Percentiles rank a stretch among this genome's conserved stretches.
These are phyloP conservation scores for Eutrigla gurnardus DNA, from an alignment of 2,797 vertebrate genomes.

Conservation along the genomic window DNA sequence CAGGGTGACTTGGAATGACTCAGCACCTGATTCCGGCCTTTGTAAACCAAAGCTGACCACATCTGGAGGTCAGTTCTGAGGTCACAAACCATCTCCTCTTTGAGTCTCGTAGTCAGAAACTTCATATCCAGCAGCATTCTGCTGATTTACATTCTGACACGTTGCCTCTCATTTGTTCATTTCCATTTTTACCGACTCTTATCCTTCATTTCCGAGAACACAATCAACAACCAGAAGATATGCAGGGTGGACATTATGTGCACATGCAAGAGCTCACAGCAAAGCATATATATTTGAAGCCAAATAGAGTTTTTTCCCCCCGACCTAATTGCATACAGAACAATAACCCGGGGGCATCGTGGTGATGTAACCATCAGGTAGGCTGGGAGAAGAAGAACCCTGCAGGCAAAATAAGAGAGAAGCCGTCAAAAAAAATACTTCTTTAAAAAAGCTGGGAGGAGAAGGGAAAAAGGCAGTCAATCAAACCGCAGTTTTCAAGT, in stretches of 20 bases:
- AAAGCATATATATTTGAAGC: background rate
- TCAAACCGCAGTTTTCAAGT: slow-evolving; percentile 22
- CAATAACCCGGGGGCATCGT: slow-evolving; percentile 45
- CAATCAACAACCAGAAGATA: background rate
- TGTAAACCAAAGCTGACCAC: background rate
- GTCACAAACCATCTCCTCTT: background rate
- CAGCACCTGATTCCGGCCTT: background rate
- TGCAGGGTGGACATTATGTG: background rate
- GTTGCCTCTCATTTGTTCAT: background rate
- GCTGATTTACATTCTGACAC: no score
- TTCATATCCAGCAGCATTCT: no score
- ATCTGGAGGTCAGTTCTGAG: background rate
- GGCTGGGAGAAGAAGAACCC: slow-evolving; percentile 46
- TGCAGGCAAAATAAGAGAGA: slow-evolving; percentile 46
- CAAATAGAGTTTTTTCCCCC: background rate
- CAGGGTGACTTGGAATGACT: background rate
- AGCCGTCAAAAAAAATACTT: slow-evolving; percentile 13
- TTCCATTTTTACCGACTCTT: background rate
- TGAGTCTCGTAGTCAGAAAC: background rate
- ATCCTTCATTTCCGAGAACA: background rate
- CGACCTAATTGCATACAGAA: slow-evolving; percentile 49
- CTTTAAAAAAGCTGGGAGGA: slow-evolving; percentile 2
- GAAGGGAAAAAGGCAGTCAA: slow-evolving; percentile 17
- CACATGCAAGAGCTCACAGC: background rate
- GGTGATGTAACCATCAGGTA: slow-evolving; percentile 57